Base-by-base conservation (phyloP, 1,140 invertebrate species). In the Xylocopa sonorina region DNA sequence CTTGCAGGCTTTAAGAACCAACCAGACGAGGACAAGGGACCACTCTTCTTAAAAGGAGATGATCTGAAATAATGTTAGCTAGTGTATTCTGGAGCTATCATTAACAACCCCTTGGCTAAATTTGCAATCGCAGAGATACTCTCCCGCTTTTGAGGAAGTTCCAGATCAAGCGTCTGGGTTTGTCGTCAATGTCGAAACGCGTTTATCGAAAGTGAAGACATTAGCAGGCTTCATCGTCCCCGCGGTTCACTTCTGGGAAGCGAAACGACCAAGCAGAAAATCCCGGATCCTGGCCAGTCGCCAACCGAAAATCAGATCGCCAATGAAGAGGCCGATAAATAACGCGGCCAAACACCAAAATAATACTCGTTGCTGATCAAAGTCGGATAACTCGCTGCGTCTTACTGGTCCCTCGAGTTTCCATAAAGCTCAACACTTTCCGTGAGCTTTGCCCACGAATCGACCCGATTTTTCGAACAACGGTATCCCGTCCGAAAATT, bases 231-330 rank as follows among this genome's bases (percentile, higher is more conserved):
- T 32, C 67, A 58, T 78, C 74, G 50, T 66, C 60, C 29, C 43
- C 60, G 3, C 10, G 51, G 74, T 73, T 72, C 62, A 43, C 48
- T 85, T 85, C 84, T 66, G 16, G 53, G 82, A 85, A 85, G 14
- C 48, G 57, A 57, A 34, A 81, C 82, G 78, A 63, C 62, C 77
- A 53, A 63, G 46, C 48, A 67, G 81, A 83, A 80, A 71, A 53
- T 21, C 58, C 38, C 32, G 60, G 50, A 66, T 41, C 46, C 50
- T 84, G 84, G 84, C 82, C 9, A 2, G 16, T 66, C 18, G 81
- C 84, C 84, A 86, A 76, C 38, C 34, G 80, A 81, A 82, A 86
- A 86, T 86, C 84, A 73, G 84, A 86, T 84, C 83, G 69, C 80
- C 83, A 76, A 86, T 86, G 76, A 84, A 71, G 58, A 67, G 71